These are phyloP conservation scores for Tretioscincus oriximinensis DNA, from an alignment of 2,113 vertebrate genomes.

Conservation along the genomic window DNA sequence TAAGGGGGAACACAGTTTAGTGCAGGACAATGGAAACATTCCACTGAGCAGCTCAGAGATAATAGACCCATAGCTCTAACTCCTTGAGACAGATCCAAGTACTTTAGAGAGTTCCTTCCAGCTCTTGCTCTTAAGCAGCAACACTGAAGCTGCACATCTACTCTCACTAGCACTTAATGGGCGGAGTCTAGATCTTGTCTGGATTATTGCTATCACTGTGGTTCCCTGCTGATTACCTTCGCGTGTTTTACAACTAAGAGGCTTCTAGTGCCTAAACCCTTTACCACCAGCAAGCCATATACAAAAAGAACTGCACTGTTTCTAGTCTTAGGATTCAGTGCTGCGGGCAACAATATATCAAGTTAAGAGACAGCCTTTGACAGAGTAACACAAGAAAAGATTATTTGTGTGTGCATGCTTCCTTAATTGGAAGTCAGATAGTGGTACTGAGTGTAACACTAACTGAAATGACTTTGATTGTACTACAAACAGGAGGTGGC, in stretches of 20 bases:
- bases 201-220: slow-evolving; percentile 45
- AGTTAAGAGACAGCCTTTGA: background rate
- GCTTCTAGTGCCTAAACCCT: slow-evolving; percentile 35
- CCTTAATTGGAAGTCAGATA: background rate
- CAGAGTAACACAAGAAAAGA: background rate
- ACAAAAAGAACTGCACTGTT: slow-evolving; percentile 5
- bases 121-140: slow-evolving; percentile 20
- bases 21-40: background rate
- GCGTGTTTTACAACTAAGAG: slow-evolving; percentile 17
- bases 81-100: slow-evolving; percentile 1
- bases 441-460: background rate
- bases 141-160: background rate
- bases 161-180: slow-evolving; percentile 39
- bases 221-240: slow-evolving; percentile 43
- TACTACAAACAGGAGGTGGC: slow-evolving; percentile 27
- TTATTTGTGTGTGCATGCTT: background rate
- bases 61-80: slow-evolving; percentile 22
- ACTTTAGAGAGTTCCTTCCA: slow-evolving; percentile 21
- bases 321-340: slow-evolving; percentile 31
- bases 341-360: slow-evolving; percentile 23
- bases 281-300: slow-evolving; percentile 4
- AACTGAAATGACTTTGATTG: slow-evolving; percentile 12
- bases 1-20: slow-evolving; percentile 55
- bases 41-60: slow-evolving; percentile 15
- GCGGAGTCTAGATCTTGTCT: slow-evolving; percentile 44